Base-by-base conservation (phyloP, 2,888 invertebrate genomes). In the Plebejus anna region DNA sequence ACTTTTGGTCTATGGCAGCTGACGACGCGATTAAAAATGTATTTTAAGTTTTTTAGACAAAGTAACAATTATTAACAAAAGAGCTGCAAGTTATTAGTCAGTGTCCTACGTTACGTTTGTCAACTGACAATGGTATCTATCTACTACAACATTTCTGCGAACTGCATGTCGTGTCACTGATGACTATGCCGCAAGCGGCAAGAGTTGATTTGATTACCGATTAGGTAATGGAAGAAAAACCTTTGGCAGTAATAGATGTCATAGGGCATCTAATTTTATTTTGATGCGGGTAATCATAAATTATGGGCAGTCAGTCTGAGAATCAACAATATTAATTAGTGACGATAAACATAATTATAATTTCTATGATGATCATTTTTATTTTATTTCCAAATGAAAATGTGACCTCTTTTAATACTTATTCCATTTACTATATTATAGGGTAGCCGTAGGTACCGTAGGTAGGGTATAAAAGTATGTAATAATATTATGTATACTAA, bases 61-160 rank as follows among this genome's bases (percentile, higher is more conserved):
- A 47, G 9, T 47, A 47, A 47, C 47, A 47, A 47, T 47, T 22
- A 22, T 22, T 47, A 47, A 47, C 47, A 47, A 47, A 47, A 47
- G 47, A 47, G 2, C 47, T 32, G 9, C 47, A 42, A 42, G 42
- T 13, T 28, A 66, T 66, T 66, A 66, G 28, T 32, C 32, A 66
- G 66, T 13, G 32, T 66, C 9, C 22, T 11, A 61, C 61, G 11
- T 5, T 36, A 66, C 59, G 59, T 55, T 73, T 55, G 73, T 55
- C 51, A 73, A 55, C 51, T 28, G 4, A 73, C 73, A 73, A 73
- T 55, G 73, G 32, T 73, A 73, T 73, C 1, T 32, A 22, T 22
- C 22, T 22, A 22, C 73, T 73, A 55, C 28, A 55, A 73, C 13
- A 32, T 73, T 71, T 73, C 73, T 51, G 55, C 73, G 73, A 73